These are phyloP conservation scores for Prenolepis imparis DNA, from an alignment of 2,888 invertebrate species.

Conservation along the genomic window DNA sequence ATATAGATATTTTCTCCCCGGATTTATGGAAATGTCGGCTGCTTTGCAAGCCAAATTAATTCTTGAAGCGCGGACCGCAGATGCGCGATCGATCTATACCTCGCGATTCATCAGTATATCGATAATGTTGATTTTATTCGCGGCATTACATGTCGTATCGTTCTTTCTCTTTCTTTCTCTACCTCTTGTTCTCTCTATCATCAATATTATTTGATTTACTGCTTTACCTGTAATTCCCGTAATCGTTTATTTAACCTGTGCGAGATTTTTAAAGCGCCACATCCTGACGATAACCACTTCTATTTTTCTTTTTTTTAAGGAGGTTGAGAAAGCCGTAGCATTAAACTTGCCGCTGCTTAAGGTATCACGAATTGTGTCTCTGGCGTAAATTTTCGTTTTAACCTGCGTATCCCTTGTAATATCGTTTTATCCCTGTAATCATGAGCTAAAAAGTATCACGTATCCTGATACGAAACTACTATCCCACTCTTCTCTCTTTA, in stretches of 20 bases:
- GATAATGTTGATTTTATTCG: background rate
- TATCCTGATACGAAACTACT: conserved; percentile 11
- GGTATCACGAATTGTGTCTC: conserved; percentile 50
- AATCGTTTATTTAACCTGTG: conserved; percentile 27
- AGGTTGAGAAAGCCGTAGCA: conserved; percentile 57
- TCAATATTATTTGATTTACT: background rate
- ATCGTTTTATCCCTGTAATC: conserved; percentile 41
- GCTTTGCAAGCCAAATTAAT: conserved; percentile 54
- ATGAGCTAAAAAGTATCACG: conserved; percentile 30
- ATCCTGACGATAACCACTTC: conserved; percentile 43
- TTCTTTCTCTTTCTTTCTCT: background rate
- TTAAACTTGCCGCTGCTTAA: conserved; percentile 56
- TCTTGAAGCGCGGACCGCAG: conserved; percentile 24
- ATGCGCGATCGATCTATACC: conserved; percentile 32
- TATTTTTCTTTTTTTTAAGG: conserved; percentile 48
- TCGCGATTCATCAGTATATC: conserved; percentile 19
- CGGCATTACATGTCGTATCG: background rate
- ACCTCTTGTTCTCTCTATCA: background rate
- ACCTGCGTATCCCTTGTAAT: conserved; percentile 7
- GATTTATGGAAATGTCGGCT: conserved; percentile 52
- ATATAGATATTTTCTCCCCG: conserved; percentile 21
- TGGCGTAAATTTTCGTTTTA: conserved; percentile 48
- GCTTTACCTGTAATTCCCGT: background rate
- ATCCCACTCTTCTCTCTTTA: conserved; percentile 24
- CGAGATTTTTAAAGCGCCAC: conserved; percentile 22